Percentiles rank a stretch among this genome's conserved stretches.
Evolutionary conservation across 2,113 vertebrate genomes (phyloP).

Genomic region (Chaetodon auriga): DNA sequence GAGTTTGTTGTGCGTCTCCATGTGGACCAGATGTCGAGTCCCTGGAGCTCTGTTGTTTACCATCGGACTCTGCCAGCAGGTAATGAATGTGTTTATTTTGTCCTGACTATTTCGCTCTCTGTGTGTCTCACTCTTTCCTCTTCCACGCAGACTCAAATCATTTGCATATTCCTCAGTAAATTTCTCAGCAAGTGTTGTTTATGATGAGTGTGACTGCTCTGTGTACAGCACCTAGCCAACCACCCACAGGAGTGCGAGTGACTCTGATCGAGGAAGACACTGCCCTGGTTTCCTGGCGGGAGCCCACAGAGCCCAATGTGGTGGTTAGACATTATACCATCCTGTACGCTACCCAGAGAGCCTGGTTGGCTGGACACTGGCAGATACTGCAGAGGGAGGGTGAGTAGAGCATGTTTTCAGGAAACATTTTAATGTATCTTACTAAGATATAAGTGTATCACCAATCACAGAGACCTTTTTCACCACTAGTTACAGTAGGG

Average conservation of each 20-base stretch:
- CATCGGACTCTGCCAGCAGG: slow-evolving; percentile 94
- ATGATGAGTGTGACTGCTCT: slow-evolving; percentile 11
- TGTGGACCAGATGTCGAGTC: slow-evolving; percentile 93
- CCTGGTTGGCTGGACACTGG: slow-evolving; percentile 93
- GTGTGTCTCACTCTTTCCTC: not conserved
- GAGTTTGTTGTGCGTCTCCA: slow-evolving; percentile 97
- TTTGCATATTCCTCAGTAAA: not conserved
- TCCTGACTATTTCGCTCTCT: not conserved
- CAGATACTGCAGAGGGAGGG: slow-evolving; percentile 93
- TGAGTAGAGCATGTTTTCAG: slow-evolving; percentile 65
- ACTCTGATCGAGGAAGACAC: slow-evolving; percentile 95
- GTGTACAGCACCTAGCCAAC: slow-evolving; percentile 88
- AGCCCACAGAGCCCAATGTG: slow-evolving; percentile 87
- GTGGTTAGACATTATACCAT: slow-evolving; percentile 93
- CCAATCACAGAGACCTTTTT: not conserved
- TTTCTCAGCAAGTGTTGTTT: slow-evolving; percentile 8
- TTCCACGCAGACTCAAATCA: not conserved
- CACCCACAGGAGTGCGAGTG: slow-evolving; percentile 90
- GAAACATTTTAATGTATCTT: not conserved
- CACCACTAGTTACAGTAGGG: not conserved
- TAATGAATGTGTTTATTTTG: slow-evolving; percentile 67
- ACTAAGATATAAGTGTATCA: not conserved
- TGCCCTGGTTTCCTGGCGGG: slow-evolving; percentile 95
- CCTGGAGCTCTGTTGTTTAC: slow-evolving; percentile 94
- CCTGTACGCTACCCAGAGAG: slow-evolving; percentile 90